phyloP scores from a whole-genome alignment of 2,113 vertebrate species.

The Gobius niger region DNA sequence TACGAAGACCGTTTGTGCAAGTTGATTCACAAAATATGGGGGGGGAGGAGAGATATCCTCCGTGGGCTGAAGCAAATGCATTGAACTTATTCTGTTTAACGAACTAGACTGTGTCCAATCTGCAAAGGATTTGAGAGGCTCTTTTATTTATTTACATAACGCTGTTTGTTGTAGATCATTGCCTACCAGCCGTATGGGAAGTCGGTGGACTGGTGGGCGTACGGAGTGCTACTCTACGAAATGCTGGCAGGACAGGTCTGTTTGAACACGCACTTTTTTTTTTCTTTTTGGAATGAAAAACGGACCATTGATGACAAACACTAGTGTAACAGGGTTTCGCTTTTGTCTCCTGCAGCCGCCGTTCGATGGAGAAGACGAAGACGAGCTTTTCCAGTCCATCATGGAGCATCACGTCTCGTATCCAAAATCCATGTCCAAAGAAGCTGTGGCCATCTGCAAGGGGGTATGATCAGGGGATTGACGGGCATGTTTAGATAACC shows the following conservation, averaged over 20 bases:
- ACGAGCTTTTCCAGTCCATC: conserved; percentile 97
- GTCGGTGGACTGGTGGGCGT: conserved; percentile 99
- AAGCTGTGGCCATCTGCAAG: conserved; percentile 98
- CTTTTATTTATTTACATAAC: neutral
- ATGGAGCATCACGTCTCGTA: conserved; percentile 99
- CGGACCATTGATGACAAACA: neutral
- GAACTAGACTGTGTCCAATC: neutral
- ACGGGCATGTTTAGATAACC: too few species aligned
- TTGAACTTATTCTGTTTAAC: too few species aligned
- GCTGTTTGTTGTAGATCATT: conserved; percentile 84
- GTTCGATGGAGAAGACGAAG: conserved; percentile 96
- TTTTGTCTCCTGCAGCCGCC: conserved; percentile 80
- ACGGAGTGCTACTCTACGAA: conserved; percentile 95
- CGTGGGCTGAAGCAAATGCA: too few species aligned
- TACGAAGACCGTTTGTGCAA: too few species aligned
- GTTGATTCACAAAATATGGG: too few species aligned
- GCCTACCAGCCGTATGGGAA: conserved; percentile 98
- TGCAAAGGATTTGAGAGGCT: neutral
- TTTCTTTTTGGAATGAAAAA: neutral
- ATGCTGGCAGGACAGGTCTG: conserved; percentile 96
- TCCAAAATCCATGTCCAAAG: conserved; percentile 96
- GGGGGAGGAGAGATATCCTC: too few species aligned
- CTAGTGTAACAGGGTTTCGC: neutral
- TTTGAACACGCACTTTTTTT: neutral
- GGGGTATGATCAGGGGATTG: conserved; percentile 79